Evolutionary conservation across 1,140 invertebrate species (phyloP).

Genomic region (Acromyrmex charruanus): DNA sequence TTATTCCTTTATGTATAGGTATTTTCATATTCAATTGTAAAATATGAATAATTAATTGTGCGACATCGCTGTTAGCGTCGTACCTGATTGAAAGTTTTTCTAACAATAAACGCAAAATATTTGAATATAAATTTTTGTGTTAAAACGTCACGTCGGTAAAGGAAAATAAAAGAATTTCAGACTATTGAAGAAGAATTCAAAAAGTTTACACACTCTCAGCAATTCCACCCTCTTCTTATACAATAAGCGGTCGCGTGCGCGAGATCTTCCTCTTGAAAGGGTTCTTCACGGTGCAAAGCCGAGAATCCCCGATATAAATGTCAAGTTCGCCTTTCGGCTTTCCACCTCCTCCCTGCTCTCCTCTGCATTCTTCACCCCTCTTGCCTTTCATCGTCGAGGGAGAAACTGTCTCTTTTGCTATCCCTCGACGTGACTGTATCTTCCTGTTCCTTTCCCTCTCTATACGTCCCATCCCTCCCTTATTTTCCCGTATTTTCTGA

Average conservation of each 20-base stretch:
- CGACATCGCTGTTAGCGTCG: neutral
- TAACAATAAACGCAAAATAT: slow-evolving; percentile 8
- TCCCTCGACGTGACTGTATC: slow-evolving; percentile 72
- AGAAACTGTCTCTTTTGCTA: slow-evolving; percentile 73
- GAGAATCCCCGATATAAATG: slow-evolving; percentile 86
- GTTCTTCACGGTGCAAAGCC: slow-evolving; percentile 84
- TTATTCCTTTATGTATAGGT: neutral
- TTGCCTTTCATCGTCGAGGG: slow-evolving; percentile 74
- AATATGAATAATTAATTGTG: neutral
- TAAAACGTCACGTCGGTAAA: slow-evolving; percentile 18
- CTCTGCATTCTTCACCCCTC: slow-evolving; percentile 24
- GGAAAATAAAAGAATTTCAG: neutral
- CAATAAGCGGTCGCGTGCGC: slow-evolving; percentile 46
- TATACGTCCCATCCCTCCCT: neutral
- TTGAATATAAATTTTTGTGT: slow-evolving; percentile 58
- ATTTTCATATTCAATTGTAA: neutral
- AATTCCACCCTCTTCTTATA: slow-evolving; percentile 34
- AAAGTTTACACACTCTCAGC: slow-evolving; percentile 71
- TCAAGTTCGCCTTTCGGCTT: slow-evolving; percentile 85
- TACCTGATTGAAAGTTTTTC: slow-evolving; percentile 51
- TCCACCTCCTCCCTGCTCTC: slow-evolving; percentile 63
- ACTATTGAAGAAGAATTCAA: slow-evolving; percentile 60
- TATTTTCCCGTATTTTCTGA: slow-evolving; percentile 46
- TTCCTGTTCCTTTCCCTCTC: slow-evolving; percentile 68
- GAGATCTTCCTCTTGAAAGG: slow-evolving; percentile 72